Percentiles rank a stretch among this genome's conserved stretches.
Conservation (phyloP, 2,888 invertebrate species). For the Elmis aenea region DNA sequence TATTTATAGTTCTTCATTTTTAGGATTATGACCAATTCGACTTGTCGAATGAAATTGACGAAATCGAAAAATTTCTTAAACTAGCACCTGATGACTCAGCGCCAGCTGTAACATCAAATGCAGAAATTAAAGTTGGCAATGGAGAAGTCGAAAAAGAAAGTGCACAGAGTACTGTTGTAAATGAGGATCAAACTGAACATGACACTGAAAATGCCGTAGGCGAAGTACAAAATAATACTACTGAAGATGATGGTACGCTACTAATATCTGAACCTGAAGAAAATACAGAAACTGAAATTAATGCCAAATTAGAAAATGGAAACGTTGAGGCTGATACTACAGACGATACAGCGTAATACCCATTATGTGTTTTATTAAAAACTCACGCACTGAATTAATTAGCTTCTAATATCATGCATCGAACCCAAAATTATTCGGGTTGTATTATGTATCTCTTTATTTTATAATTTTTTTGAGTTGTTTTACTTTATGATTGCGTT, state of each 20-base stretch:
- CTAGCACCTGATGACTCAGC: conserved; percentile 57
- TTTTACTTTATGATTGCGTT: too few relatives aligned
- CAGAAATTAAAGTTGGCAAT: conserved; percentile 44
- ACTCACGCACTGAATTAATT: background rate
- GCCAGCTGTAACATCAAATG: conserved; percentile 44
- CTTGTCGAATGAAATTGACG: conserved; percentile 85
- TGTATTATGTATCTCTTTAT: too few relatives aligned
- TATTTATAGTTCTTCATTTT: too few relatives aligned
- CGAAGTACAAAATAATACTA: conserved; percentile 8
- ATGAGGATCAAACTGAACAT: conserved; percentile 24
- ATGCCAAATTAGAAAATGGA: conserved; percentile 6
- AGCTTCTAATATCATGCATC: too few relatives aligned
- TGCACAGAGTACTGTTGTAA: conserved; percentile 13
- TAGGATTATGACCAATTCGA: conserved; percentile 93
- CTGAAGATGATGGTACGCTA: conserved; percentile 4
- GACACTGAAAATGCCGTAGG: conserved; percentile 21
- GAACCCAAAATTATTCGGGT: too few relatives aligned
- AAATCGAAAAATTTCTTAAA: conserved; percentile 82
- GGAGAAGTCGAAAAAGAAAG: conserved; percentile 36
- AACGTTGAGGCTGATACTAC: conserved; percentile 3
- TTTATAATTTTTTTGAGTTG: too few relatives aligned
- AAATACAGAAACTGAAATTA: background rate
- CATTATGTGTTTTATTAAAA: background rate
- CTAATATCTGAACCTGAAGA: conserved; percentile 2
- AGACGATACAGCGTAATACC: conserved; percentile 7